A percentile compares a stretch with the other conserved stretches of the same genome.
phyloP scores from a whole-genome alignment of 2,113 vertebrate species.

The Accipiter cooperii region DNA sequence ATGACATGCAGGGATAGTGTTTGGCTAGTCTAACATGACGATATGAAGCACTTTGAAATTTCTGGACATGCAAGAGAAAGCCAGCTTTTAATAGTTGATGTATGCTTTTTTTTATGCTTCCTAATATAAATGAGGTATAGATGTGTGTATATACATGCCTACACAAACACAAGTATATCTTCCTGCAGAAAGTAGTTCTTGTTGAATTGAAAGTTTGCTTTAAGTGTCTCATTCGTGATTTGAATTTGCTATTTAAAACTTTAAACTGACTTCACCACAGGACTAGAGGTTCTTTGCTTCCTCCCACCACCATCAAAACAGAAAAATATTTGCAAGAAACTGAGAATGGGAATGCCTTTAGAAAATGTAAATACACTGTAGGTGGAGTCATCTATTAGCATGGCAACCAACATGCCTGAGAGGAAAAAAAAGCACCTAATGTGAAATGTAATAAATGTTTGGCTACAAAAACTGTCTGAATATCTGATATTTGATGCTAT shows the following conservation, averaged over 20 bases:
- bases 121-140: neutral
- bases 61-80: neutral
- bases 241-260: neutral
- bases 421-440: neutral
- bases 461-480: neutral
- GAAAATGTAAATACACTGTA: constrained; percentile 9
- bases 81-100: neutral
- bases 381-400: neutral
- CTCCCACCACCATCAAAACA: neutral
- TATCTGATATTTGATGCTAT: neutral
- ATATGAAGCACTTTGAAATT: neutral
- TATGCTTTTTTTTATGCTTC: neutral
- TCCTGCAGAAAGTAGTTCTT: neutral
- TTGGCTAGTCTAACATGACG: neutral
- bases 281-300: neutral
- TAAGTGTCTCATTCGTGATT: neutral
- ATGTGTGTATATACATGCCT: neutral
- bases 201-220: neutral
- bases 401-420: neutral
- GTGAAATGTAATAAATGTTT: neutral
- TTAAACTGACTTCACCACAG: neutral
- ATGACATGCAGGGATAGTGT: neutral
- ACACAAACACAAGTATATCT: neutral
- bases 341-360: neutral
- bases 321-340: neutral